A percentile compares a stretch with the other conserved stretches of the same genome.
Evolutionary conservation across 2,797 vertebrate genomes (phyloP).

Genomic region (Clamator glandarius): DNA sequence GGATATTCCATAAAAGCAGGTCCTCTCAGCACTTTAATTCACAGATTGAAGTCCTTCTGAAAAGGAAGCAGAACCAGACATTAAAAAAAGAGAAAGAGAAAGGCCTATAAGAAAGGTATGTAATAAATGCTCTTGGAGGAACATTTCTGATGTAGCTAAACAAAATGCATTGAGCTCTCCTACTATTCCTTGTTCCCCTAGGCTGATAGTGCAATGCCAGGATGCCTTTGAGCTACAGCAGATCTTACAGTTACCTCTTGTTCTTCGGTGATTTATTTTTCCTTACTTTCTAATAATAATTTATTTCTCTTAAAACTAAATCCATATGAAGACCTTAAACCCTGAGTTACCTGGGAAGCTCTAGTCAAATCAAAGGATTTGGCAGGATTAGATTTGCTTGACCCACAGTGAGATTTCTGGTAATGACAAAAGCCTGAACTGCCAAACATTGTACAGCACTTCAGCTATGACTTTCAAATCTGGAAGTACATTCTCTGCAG

Average conservation of each 20-base stretch:
- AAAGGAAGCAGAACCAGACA: not conserved
- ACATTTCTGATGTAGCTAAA: not conserved
- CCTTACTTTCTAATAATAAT: too few relatives aligned
- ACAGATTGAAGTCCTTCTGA: not conserved
- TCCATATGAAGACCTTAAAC: not conserved
- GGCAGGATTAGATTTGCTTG: not conserved
- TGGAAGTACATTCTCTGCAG: not conserved
- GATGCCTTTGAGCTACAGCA: not conserved
- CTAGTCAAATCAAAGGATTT: not conserved
- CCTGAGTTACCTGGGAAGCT: not conserved
- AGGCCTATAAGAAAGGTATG: not conserved
- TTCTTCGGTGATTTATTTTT: accelerated
- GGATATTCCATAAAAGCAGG: not conserved
- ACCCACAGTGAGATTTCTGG: not conserved
- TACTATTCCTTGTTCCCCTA: not conserved
- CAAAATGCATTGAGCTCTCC: not conserved
- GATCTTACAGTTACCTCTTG: not conserved
- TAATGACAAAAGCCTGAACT: not conserved
- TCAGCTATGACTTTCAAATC: not conserved
- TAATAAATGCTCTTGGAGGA: not conserved
- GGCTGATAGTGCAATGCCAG: not conserved
- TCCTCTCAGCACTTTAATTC: not conserved
- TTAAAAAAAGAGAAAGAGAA: not conserved
- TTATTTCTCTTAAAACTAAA: not conserved
- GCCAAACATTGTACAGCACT: not conserved